Evolutionary conservation across 1,140 invertebrate species (phyloP).

Genomic region (Lutraria rhynchaena): DNA sequence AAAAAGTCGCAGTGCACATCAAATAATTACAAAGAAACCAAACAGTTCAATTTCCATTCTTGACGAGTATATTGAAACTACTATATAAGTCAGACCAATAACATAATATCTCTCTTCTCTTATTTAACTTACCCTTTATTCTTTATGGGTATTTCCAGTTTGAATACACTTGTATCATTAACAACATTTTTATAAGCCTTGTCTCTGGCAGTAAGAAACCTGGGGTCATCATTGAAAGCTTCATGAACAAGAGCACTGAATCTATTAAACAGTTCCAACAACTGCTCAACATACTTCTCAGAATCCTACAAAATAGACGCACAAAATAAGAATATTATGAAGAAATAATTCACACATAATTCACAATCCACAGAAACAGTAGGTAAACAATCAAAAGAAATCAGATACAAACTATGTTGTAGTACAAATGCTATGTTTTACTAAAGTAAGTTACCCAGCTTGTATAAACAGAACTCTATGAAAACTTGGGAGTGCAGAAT

Average conservation of each 20-base stretch:
- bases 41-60: neutral
- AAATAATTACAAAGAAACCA: neutral
- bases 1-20: no score
- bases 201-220: slow-evolving; percentile 98
- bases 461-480: no score
- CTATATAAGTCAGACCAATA: neutral
- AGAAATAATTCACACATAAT: no score
- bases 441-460: no score
- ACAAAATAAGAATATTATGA: no score
- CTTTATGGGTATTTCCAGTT: slow-evolving; percentile 88
- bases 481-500: no score
- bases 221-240: slow-evolving; percentile 97
- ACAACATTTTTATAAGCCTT: slow-evolving; percentile 99
- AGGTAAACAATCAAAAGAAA: no score
- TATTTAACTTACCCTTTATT: slow-evolving; percentile 83
- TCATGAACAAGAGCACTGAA: slow-evolving; percentile 96
- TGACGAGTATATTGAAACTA: neutral
- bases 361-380: no score
- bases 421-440: no score
- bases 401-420: no score
- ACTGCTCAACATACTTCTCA: slow-evolving; percentile 98
- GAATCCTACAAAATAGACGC: slow-evolving; percentile 88
- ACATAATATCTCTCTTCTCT: neutral
- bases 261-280: slow-evolving; percentile 95
- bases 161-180: slow-evolving; percentile 99